A percentile compares a stretch with the other conserved stretches of the same genome.
phyloP scores from a whole-genome alignment of 1,140 invertebrate genomes.

The Popillia japonica region DNA sequence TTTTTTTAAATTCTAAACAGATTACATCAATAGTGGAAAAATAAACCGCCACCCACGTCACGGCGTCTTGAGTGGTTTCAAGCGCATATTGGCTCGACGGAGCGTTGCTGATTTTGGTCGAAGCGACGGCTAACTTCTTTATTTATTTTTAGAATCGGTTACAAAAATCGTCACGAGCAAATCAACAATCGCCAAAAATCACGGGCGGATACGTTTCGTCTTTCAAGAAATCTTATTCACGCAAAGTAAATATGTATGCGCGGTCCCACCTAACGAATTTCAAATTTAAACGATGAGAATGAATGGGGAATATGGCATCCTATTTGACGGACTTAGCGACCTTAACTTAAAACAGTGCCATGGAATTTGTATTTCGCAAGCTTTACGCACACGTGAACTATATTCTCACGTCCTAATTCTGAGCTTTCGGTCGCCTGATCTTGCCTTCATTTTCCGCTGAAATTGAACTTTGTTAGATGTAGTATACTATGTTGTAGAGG shows the following conservation, averaged over 20 bases:
- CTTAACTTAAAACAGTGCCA: conserved; percentile 32
- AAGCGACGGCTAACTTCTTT: conserved; percentile 14
- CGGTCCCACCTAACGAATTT: not conserved
- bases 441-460: conserved; percentile 21
- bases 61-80: conserved; percentile 2
- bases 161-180: conserved; percentile 13
- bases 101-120: conserved; percentile 28
- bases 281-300: not conserved
- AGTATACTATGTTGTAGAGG: not conserved
- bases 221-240: not conserved
- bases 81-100: not conserved
- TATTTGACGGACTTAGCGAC: not conserved
- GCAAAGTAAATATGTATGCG: not conserved
- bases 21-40: conserved; percentile 16
- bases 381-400: conserved; percentile 31
- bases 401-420: conserved; percentile 33
- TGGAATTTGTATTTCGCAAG: conserved; percentile 24
- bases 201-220: not conserved
- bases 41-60: conserved; percentile 26
- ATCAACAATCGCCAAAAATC: not conserved
- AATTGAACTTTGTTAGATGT: conserved; percentile 23
- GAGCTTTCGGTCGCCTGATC: conserved; percentile 15
- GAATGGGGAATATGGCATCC: not conserved
- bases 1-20: not conserved
- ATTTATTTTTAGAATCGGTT: conserved; percentile 30